A percentile compares a stretch with the other conserved stretches of the same genome.
phyloP scores from a whole-genome alignment of 1,140 invertebrate species.

The Drosophila tristis region DNA sequence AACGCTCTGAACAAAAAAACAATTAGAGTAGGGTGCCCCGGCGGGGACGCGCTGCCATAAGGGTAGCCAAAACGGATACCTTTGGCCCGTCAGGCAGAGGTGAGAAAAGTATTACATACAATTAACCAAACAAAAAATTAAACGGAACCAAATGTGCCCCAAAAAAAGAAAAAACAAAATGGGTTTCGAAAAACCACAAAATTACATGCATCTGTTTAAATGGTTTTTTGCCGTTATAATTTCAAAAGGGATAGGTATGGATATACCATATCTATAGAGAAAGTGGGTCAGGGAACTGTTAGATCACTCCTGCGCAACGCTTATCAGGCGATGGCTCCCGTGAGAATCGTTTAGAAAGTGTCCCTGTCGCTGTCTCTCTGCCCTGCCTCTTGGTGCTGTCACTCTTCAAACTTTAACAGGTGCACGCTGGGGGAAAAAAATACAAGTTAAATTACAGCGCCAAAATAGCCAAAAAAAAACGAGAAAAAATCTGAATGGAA shows the following conservation, averaged over 20 bases:
- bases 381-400: conserved; percentile 39
- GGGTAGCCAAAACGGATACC: conserved; percentile 10
- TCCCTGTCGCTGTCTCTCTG: background rate
- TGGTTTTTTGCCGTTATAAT: conserved; percentile 49
- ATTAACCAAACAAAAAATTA: conserved; percentile 19
- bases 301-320: conserved; percentile 50
- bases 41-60: background rate
- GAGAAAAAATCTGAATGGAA: conserved; percentile 21
- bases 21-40: conserved; percentile 5
- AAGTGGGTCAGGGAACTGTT: conserved; percentile 11
- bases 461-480: conserved; percentile 9
- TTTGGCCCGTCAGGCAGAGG: conserved; percentile 47
- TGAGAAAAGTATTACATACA: conserved; percentile 74
- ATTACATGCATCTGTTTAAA: conserved; percentile 73
- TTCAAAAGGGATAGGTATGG: background rate
- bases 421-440: conserved; percentile 59
- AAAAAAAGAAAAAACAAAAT: conserved; percentile 10
- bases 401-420: conserved; percentile 67
- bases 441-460: background rate
- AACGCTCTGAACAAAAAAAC: conserved; percentile 34
- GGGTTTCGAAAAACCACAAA: conserved; percentile 55
- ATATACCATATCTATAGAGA: background rate
- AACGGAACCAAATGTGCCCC: background rate
- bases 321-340: conserved; percentile 59
- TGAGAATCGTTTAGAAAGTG: conserved; percentile 64